phyloP scores from a whole-genome alignment of 2,797 vertebrate species.

The Miichthys miiuy region DNA sequence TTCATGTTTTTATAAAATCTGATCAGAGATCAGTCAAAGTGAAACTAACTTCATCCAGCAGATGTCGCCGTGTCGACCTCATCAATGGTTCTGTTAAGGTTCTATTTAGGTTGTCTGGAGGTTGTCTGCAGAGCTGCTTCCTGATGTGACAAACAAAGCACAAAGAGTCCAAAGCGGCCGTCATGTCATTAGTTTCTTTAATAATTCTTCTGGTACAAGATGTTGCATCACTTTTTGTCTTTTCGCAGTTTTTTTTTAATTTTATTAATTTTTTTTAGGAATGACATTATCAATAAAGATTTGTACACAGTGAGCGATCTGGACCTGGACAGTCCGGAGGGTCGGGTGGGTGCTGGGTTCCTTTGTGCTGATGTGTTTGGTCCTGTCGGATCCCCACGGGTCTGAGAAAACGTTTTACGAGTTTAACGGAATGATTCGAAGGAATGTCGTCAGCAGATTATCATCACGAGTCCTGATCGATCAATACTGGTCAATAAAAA shows the following conservation, averaged over 20 bases:
- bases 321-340: constrained; percentile 15
- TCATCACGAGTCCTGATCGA: constrained; percentile 37
- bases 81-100: no score
- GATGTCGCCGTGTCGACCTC: no score
- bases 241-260: constrained; percentile 26
- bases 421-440: constrained; percentile 48
- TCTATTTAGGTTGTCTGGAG: no score
- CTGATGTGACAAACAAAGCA: no score
- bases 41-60: no score
- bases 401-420: constrained; percentile 21
- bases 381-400: constrained; percentile 21
- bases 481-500: constrained; percentile 50
- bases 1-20: no score
- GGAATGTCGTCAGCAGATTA: constrained; percentile 57
- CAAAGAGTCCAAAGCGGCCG: neutral
- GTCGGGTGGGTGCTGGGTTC: constrained; percentile 11
- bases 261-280: constrained; percentile 59
- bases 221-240: constrained; percentile 42
- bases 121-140: neutral
- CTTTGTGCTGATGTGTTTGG: constrained; percentile 57
- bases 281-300: constrained; percentile 80
- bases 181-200: constrained; percentile 83
- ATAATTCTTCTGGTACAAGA: constrained; percentile 85
- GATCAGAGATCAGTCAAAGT: no score
- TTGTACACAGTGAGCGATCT: constrained; percentile 84